Conservation (phyloP, 2,113 vertebrate species). For the Caloenas nicobarica region DNA sequence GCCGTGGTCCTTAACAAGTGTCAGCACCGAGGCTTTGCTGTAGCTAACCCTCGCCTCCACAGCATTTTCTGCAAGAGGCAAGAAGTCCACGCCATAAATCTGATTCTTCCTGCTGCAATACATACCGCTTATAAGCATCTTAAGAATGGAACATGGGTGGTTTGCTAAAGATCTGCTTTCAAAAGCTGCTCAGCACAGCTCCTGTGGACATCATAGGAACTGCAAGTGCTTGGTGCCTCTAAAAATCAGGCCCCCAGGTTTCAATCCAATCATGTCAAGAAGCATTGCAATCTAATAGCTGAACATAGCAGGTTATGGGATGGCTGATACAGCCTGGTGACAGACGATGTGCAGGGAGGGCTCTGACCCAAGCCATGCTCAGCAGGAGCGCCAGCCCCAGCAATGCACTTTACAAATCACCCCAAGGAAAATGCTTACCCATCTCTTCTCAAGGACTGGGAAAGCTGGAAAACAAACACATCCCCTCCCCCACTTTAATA, state of each 20-base stretch:
- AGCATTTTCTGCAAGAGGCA: not conserved
- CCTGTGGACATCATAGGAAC: not conserved
- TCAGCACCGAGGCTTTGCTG: not conserved
- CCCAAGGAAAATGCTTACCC: slow-evolving; percentile 19
- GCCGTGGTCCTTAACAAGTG: not conserved
- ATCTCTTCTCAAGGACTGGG: slow-evolving; percentile 41
- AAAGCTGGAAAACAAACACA: not conserved
- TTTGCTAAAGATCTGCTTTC: not conserved
- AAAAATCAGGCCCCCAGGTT: not conserved
- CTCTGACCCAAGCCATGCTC: not conserved
- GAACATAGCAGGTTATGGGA: not conserved
- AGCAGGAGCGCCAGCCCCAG: not conserved
- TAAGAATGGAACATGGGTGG: not conserved
- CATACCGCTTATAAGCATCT: not conserved
- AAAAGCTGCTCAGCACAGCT: not conserved
- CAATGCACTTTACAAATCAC: slow-evolving; percentile 15
- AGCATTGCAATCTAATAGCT: not conserved
- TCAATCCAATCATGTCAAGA: not conserved
- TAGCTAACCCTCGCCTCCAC: not conserved
- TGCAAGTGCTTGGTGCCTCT: not conserved
- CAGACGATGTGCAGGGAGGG: not conserved
- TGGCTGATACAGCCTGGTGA: not conserved
- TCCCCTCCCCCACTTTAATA: not conserved
- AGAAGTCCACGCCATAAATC: not conserved
- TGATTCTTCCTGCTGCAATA: not conserved